A percentile compares a stretch with the other conserved stretches of the same genome.
phyloP scores from a whole-genome alignment of 2,113 vertebrate species.

The Tragelaphus strepsiceros region DNA sequence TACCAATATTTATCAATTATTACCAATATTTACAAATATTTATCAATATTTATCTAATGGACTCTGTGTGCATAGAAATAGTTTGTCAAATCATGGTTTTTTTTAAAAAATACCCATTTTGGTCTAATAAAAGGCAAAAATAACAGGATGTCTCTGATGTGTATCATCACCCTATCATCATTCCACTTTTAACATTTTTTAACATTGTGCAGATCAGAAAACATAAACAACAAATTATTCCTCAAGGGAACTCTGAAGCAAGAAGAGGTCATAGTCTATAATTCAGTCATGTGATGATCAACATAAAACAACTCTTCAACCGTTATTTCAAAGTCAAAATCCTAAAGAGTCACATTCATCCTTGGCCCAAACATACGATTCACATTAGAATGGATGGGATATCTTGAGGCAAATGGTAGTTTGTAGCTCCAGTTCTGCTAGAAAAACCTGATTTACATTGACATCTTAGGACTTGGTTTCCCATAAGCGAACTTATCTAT shows the following conservation, averaged over 20 bases:
- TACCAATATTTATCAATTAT: background rate
- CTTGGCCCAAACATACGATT: conserved; percentile 39
- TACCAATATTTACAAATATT: background rate
- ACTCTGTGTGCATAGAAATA: background rate
- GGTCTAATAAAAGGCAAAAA: conserved; percentile 19
- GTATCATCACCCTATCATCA: background rate
- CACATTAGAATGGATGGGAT: background rate
- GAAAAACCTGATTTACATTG: conserved; percentile 9
- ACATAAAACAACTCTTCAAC: background rate
- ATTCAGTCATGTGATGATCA: conserved; percentile 41
- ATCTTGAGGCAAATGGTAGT: conserved; percentile 48
- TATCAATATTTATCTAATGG: background rate
- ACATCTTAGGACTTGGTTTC: conserved; percentile 50
- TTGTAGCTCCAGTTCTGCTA: background rate
- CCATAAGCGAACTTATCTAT: conserved; percentile 56
- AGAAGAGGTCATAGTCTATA: background rate
- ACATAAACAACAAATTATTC: background rate
- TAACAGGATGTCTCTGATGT: background rate
- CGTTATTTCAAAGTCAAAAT: conserved; percentile 66
- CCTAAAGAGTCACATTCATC: background rate
- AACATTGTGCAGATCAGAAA: background rate
- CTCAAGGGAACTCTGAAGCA: conserved; percentile 19
- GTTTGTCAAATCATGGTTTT: background rate
- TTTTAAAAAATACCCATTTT: background rate
- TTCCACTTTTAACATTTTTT: background rate